A percentile compares a stretch with the other conserved stretches of the same genome.
Conservation (phyloP, 1,140 invertebrate genomes). For the Drosophila ercepeae region DNA sequence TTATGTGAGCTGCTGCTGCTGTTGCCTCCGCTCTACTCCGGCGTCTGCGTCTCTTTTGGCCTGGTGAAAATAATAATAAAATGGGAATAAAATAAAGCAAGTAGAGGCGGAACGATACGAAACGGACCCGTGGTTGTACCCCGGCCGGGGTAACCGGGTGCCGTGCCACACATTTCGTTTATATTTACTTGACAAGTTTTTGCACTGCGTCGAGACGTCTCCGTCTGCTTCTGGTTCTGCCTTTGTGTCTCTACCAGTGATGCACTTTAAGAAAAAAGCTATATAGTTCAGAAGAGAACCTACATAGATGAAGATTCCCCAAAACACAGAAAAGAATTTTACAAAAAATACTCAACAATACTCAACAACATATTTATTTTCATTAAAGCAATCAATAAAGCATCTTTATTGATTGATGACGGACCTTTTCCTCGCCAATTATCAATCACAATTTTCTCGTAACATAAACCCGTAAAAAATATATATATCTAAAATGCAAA, state of each 20-base stretch:
- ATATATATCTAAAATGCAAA: neutral
- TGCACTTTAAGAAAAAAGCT: slow-evolving; percentile 18
- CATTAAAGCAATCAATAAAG: neutral
- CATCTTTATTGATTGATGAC: neutral
- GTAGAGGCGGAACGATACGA: slow-evolving; percentile 46
- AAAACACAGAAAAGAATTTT: neutral
- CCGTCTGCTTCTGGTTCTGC: slow-evolving; percentile 28
- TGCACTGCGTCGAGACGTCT: slow-evolving; percentile 70
- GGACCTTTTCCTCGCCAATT: neutral
- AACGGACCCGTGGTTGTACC: slow-evolving; percentile 40
- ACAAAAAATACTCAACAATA: neutral
- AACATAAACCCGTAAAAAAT: neutral
- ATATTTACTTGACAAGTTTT: slow-evolving; percentile 82
- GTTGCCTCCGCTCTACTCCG: slow-evolving; percentile 15
- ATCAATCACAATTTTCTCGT: neutral
- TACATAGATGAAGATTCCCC: neutral
- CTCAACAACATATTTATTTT: neutral
- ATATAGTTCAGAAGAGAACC: neutral
- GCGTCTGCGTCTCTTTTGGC: slow-evolving; percentile 53
- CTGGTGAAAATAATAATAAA: slow-evolving; percentile 77
- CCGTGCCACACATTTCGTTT: slow-evolving; percentile 80
- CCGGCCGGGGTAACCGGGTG: slow-evolving; percentile 37
- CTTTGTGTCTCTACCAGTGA: slow-evolving; percentile 31
- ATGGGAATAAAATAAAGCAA: slow-evolving; percentile 78
- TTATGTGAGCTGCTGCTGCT: slow-evolving; percentile 54